Base-by-base conservation (phyloP, 2,797 vertebrate genomes). In the Chiroxiphia lanceolata region DNA sequence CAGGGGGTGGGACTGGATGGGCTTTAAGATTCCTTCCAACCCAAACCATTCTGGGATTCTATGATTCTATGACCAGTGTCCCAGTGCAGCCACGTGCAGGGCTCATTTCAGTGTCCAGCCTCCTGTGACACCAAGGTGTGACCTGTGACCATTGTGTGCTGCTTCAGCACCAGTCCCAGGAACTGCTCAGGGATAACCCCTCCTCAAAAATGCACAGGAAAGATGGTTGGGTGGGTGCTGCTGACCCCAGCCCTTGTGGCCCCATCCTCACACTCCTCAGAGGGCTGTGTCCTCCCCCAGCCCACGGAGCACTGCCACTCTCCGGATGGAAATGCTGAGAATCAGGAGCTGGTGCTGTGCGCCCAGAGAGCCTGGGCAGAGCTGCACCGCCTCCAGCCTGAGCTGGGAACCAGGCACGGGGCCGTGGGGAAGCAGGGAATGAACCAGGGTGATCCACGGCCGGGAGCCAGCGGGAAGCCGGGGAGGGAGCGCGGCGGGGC, bases 121-220 rank as follows among this genome's bases (percentile, higher is more conserved):
- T 38, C 10, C 42, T 38, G 65, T 8, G 63, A 13, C 3, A 2
- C 31, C 44, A 1, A 8, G 40, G 36, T 12, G 61, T 29, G 40
- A n/a, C 25, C 67, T 33, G 51, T 3, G 40, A 8, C 56, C 31
- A 0, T 0, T 0, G 0, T 2, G 33, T 20, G 72, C 45, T 4
- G 0, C 33, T 31, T 34, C 79, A 26, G 9, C 0, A 0, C 13
- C 70, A 8, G n/a, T 7, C 63, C 33, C 60, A 34, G 47, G 6
- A 72, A 12, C 31, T 1, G 36, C 33, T 8, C 34, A 36, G 3
- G 2, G 2, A 5, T 1, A 15, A 22, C 5, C 19, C 17, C 21
- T 59, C 31, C 60, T 59, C 44, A 27, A 16, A 63, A 13, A 3
- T 0, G 11, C n/a, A 4, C 26, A 4, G 44, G 4, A 23, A 33